These are phyloP conservation scores for Salpingus planirostris DNA, from an alignment of 2,888 invertebrate species.

Conservation along the genomic window DNA sequence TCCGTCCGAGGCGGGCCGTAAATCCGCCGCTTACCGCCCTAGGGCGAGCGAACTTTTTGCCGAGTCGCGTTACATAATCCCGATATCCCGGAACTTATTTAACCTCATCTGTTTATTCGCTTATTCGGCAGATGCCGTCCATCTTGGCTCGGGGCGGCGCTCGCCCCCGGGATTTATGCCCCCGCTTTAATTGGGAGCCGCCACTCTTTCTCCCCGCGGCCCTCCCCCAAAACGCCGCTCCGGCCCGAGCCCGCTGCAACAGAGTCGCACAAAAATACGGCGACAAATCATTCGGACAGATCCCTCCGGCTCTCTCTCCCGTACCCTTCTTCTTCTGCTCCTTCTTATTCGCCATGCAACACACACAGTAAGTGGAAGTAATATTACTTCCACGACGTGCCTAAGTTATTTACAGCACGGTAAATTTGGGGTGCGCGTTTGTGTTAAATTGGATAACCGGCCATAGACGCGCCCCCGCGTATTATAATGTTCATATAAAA, in stretches of 20 bases:
- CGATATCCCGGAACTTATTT: slow-evolving; percentile 31
- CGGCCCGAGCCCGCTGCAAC: slow-evolving; percentile 32
- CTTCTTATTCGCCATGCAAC: slow-evolving; percentile 36
- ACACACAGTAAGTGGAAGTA: slow-evolving; percentile 41
- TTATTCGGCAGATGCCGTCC: slow-evolving; percentile 33
- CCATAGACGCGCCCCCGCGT: too few species aligned
- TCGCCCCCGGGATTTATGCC: slow-evolving; percentile 34
- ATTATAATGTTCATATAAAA: too few species aligned
- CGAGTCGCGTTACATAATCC: slow-evolving; percentile 28
- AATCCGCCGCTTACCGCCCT: too few species aligned
- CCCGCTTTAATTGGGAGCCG: slow-evolving; percentile 36
- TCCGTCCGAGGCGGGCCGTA: too few species aligned
- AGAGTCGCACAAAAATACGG: slow-evolving; percentile 37
- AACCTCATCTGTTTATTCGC: slow-evolving; percentile 34
- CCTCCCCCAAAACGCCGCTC: slow-evolving; percentile 21
- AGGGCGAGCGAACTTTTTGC: slow-evolving; percentile 26
- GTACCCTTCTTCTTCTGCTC: slow-evolving; percentile 30
- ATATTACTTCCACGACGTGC: slow-evolving; percentile 41
- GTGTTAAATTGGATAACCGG: slow-evolving; percentile 39
- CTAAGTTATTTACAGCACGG: slow-evolving; percentile 43
- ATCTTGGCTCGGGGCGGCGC: slow-evolving; percentile 29
- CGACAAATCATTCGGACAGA: slow-evolving; percentile 39
- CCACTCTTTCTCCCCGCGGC: slow-evolving; percentile 18
- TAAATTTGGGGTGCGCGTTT: slow-evolving; percentile 40
- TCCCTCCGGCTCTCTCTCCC: too few species aligned